phyloP scores from a whole-genome alignment of 2,888 invertebrate species.

The Hirudinaria manillensis region DNA sequence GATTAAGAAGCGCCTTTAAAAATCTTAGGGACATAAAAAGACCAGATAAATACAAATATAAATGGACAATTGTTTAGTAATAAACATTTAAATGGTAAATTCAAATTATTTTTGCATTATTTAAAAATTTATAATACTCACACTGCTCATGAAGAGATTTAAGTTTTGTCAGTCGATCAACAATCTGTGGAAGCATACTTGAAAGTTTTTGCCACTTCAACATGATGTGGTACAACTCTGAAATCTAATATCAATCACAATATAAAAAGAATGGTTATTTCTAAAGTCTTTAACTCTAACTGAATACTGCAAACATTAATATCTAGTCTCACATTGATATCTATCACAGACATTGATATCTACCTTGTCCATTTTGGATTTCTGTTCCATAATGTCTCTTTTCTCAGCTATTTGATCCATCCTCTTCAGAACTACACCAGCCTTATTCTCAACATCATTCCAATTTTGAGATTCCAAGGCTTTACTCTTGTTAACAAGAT shows the following conservation, averaged over 20 bases:
- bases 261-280: background rate
- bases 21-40: too few species aligned
- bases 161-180: constrained; percentile 78
- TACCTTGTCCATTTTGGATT: constrained; percentile 55
- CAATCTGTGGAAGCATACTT: constrained; percentile 70
- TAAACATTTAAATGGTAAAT: too few species aligned
- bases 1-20: too few species aligned
- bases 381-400: constrained; percentile 58
- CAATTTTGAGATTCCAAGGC: constrained; percentile 24
- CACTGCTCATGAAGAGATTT: constrained; percentile 76
- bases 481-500: constrained; percentile 21
- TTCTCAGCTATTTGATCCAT: constrained; percentile 65
- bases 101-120: too few species aligned
- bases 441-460: constrained; percentile 25
- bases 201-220: constrained; percentile 77
- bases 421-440: constrained; percentile 24
- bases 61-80: too few species aligned
- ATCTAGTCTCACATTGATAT: background rate
- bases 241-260: constrained; percentile 59
- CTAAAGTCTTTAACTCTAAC: background rate
- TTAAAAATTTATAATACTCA: too few species aligned
- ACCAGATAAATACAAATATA: too few species aligned
- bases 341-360: background rate
- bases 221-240: constrained; percentile 77
- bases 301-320: background rate